Percentiles rank a stretch among this genome's conserved stretches.
These are phyloP conservation scores for Globodera ellingtonae DNA, from an alignment of 1,140 invertebrate genomes.

Conservation along the genomic window DNA sequence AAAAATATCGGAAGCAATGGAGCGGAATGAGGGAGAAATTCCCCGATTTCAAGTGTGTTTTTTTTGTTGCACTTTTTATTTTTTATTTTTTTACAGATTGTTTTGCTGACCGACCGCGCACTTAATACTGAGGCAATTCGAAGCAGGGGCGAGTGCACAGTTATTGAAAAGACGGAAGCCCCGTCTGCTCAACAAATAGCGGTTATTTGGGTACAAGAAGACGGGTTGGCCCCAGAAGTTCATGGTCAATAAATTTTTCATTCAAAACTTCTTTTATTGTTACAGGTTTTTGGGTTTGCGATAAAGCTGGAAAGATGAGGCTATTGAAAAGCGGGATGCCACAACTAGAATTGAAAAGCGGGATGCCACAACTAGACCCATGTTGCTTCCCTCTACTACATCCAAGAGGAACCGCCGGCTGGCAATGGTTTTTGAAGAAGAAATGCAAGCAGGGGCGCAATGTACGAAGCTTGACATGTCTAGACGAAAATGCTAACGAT, in stretches of 20 bases:
- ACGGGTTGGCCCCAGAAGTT: not conserved
- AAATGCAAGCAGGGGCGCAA: too few species aligned
- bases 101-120: not conserved
- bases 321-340: not conserved
- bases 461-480: too few species aligned
- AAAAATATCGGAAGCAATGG: not conserved
- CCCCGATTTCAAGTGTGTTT: not conserved
- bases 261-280: not conserved
- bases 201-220: not conserved
- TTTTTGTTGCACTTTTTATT: too few species aligned
- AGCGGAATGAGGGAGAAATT: not conserved
- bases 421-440: too few species aligned
- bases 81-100: not conserved
- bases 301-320: not conserved
- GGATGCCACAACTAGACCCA: not conserved
- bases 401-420: too few species aligned
- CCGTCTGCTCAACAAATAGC: not conserved
- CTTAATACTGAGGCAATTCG: not conserved
- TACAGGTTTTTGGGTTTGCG: not conserved
- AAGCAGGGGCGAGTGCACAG: not conserved
- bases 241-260: not conserved
- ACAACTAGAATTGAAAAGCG: not conserved
- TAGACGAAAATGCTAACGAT: too few species aligned
- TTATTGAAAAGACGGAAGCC: not conserved
- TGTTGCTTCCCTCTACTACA: not conserved